These are phyloP conservation scores for Deilephila porcellus DNA, from an alignment of 2,888 invertebrate species.

Conservation along the genomic window DNA sequence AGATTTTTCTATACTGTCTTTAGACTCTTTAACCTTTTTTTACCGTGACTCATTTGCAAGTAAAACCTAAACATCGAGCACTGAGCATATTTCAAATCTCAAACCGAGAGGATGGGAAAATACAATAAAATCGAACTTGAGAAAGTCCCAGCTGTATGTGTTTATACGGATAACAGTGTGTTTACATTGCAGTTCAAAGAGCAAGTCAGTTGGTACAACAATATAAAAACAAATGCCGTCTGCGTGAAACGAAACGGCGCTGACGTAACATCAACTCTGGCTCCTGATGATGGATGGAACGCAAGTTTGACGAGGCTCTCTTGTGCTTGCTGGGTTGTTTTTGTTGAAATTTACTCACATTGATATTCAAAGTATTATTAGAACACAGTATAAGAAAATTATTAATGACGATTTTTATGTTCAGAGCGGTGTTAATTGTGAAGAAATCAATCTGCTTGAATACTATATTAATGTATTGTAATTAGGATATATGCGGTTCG, in stretches of 20 bases:
- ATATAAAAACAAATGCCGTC: constrained; percentile 20
- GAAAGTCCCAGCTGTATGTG: constrained; percentile 23
- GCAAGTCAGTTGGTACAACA: constrained; percentile 16
- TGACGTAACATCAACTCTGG: neutral
- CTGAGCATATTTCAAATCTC: neutral
- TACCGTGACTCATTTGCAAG: too few species aligned
- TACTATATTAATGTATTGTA: too few species aligned
- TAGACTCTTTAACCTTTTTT: too few species aligned
- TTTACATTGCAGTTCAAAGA: constrained; percentile 24
- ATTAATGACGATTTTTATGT: too few species aligned
- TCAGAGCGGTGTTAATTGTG: too few species aligned
- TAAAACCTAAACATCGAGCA: too few species aligned
- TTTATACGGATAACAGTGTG: constrained; percentile 9
- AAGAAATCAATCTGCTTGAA: too few species aligned
- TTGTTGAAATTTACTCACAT: neutral
- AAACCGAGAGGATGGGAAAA: constrained; percentile 9
- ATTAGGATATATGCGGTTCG: too few species aligned
- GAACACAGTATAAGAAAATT: too few species aligned
- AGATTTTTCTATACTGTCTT: too few species aligned
- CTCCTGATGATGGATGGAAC: constrained; percentile 2
- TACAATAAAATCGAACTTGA: constrained; percentile 9
- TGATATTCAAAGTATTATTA: too few species aligned
- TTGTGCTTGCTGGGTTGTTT: neutral
- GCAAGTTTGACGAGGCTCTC: neutral
- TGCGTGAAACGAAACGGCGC: constrained; percentile 19